These are phyloP conservation scores for Sitodiplosis mosellana DNA, from an alignment of 1,140 invertebrate genomes.

Conservation along the genomic window DNA sequence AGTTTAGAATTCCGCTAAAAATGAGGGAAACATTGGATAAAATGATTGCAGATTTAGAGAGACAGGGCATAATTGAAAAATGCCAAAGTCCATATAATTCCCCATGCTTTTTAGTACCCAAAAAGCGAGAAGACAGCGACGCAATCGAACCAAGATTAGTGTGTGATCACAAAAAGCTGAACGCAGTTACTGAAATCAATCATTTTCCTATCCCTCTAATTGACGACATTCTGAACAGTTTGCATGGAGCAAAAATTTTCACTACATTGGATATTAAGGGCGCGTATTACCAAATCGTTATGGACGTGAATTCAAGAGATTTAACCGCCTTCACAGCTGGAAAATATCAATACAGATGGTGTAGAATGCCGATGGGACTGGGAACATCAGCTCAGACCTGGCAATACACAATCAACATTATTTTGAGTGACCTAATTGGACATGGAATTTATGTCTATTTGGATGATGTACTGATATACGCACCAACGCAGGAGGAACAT, in stretches of 20 bases:
- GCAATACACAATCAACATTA: slow-evolving; percentile 24
- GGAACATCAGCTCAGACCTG: slow-evolving; percentile 24
- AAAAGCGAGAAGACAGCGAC: no score
- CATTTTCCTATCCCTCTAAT: slow-evolving; percentile 30
- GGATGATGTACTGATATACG: not conserved
- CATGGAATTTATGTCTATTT: slow-evolving; percentile 11
- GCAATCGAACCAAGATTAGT: slow-evolving; percentile 15
- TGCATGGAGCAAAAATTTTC: slow-evolving; percentile 23
- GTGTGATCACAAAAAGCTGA: slow-evolving; percentile 18
- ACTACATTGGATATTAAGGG: slow-evolving; percentile 24
- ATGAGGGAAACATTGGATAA: no score
- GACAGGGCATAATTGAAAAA: no score
- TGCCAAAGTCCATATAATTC: no score
- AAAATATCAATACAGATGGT: slow-evolving; percentile 21
- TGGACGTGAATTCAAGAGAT: slow-evolving; percentile 16
- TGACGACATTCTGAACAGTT: slow-evolving; percentile 23
- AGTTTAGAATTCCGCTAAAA: no score
- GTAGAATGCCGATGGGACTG: slow-evolving; percentile 22
- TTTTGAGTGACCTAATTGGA: slow-evolving; percentile 13
- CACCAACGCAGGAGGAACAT: not conserved
- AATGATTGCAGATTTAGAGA: no score
- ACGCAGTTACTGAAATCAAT: slow-evolving; percentile 21
- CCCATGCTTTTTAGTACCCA: no score
- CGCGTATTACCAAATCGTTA: slow-evolving; percentile 29
- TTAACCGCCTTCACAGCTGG: slow-evolving; percentile 23